Base-by-base conservation (phyloP, 2,888 invertebrate genomes). In the Vanessa cardui region DNA sequence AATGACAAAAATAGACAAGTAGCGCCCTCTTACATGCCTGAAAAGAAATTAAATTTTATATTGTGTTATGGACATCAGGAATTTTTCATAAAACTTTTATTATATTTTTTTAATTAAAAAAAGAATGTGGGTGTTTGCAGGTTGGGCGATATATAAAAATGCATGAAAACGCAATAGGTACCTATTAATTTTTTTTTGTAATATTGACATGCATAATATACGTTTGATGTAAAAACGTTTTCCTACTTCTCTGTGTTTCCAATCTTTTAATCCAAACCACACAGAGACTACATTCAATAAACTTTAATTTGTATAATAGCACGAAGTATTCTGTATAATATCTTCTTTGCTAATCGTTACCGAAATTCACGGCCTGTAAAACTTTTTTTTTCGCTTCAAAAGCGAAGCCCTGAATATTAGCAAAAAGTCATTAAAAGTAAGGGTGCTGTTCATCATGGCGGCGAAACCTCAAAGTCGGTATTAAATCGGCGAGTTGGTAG, bases 371-470 rank as follows among this genome's bases (percentile, higher is more conserved):
- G 77, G 76, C 71, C 70, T 69, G 70, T 70, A 75, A 85, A 83
- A 70, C 49, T 77, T 88, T 88, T 88, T 88, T 85, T 86, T 84
- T 80, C 79, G 78, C 80, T 77, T 78, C 78, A 77, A 85, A 86
- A 80, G 80, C 82, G 80, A 78, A 82, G 81, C 84, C 78, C 78
- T 77, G 89, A 88, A 92, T 90, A 92, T 91, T 90, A 91, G 90
- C 91, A 87, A 89, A 92, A 92, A 92, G 92, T 92, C 91, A 92
- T 92, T 92, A 92, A 92, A 92, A 92, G 89, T 92, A 85, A 89
- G 88, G 86, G 83, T 78, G 87, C 83, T 89, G 89, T 91, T 91
- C 91, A 91, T 91, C 91, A 91, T 84, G 80, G 80, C 81, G 80
- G 77, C 67, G 73, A 74, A 79, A 81, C 84, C 84, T 89, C 89